phyloP scores from a whole-genome alignment of 2,113 vertebrate species.

The Alaudala cheleensis region DNA sequence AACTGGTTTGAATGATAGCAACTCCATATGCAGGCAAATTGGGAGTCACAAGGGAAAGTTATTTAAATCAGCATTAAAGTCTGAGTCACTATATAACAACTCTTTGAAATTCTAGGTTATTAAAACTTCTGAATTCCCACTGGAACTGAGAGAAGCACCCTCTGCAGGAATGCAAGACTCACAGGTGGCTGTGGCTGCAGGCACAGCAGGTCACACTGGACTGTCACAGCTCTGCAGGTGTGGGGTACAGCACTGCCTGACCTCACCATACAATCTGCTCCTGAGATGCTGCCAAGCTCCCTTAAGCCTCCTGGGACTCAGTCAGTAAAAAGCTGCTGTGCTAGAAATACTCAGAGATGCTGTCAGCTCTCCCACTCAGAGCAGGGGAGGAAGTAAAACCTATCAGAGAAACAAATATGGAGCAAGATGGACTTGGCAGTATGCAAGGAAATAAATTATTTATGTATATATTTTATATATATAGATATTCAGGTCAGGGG shows the following conservation, averaged over 20 bases:
- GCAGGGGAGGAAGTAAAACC: neutral
- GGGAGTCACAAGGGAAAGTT: neutral
- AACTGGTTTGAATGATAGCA: neutral
- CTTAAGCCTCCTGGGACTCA: neutral
- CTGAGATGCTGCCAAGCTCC: neutral
- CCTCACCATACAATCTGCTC: neutral
- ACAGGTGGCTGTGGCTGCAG: neutral
- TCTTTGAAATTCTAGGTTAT: neutral
- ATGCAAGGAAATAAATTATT: neutral
- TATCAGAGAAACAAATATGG: neutral
- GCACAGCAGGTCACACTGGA: neutral
- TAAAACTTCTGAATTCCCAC: neutral
- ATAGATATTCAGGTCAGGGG: neutral
- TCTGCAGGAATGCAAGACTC: neutral
- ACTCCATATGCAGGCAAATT: neutral
- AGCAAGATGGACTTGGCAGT: neutral
- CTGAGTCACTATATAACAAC: neutral
- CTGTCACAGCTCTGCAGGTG: neutral
- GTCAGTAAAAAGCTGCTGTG: neutral
- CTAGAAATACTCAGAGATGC: neutral
- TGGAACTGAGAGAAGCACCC: neutral
- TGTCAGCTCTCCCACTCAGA: neutral
- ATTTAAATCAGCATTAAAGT: neutral
- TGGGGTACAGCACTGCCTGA: neutral
- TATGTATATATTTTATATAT: neutral